Base-by-base conservation (phyloP, 2,888 invertebrate species). In the Lepidochitona cinerea region DNA sequence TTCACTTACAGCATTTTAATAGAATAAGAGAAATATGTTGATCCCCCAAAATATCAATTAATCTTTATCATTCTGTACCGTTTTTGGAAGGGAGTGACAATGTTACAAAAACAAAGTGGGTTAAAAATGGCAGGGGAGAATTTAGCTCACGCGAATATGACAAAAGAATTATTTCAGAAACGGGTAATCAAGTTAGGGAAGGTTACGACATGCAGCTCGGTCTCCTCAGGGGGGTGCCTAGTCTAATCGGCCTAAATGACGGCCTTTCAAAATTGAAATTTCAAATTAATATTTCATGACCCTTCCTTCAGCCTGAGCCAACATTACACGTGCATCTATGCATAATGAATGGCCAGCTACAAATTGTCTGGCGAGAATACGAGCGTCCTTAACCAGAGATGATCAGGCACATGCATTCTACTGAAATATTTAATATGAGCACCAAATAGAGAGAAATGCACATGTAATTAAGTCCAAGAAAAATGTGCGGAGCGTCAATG, bases 241-340 rank as follows among this genome's bases (percentile, higher is more conserved):
- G 23, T 32, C 32, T 59, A 59, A 59, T 59, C 59, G 23, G 59
- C 32, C 59, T 29, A 59, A 59, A 59, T 26, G 59, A 59, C 1
- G 29, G 59, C 29, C 59, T 59, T 59, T 59, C 59, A 59, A 59
- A 59, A 59, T 59, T 59, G 59, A 59, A 59, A 59, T 59, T 59
- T 59, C 59, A 59, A 59, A 59, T 59, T 59, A 59, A 59, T 59
- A 59, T 59, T 59, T 59, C 59, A 59, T 59, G 59, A 59, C 59
- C 59, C 29, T 49, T 59, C 14, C 59, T 59, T 32, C 26, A 26
- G 59, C 23, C 29, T 59, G 59, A 59, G 29, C 59, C 18, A 59
- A 59, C 59, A 59, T 59, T 59, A 59, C 59, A 59, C 59, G 59
- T 59, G 59, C 59, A 29, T 59, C 29, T 29, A 59, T 59, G 59